Percentiles rank a stretch among this genome's conserved stretches.
phyloP scores from a whole-genome alignment of 2,797 vertebrate genomes.

The Leptoclinus maculatus region DNA sequence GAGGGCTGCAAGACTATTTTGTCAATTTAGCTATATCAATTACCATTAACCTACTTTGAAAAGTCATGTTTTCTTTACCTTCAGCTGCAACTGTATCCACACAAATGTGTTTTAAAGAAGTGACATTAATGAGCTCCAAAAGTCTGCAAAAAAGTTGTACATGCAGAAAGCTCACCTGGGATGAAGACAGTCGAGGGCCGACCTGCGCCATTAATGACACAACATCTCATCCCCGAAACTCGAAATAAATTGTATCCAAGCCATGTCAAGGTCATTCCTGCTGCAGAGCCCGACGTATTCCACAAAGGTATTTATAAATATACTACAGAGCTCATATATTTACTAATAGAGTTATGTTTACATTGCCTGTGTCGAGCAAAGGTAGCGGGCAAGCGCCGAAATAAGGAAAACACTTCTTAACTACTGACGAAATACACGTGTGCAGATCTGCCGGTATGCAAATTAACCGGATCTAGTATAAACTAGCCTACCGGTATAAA shows the following conservation, averaged over 20 bases:
- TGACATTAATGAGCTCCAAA: neutral
- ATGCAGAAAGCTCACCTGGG: neutral
- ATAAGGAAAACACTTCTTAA: neutral
- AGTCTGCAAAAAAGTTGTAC: neutral
- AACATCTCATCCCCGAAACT: neutral
- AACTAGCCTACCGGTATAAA: neutral
- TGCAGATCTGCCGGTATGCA: neutral
- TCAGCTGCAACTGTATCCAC: neutral
- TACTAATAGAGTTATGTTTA: neutral
- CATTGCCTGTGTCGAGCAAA: neutral
- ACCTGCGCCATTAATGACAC: neutral
- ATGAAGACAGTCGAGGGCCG: neutral
- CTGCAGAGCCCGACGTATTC: neutral
- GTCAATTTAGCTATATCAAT: too few relatives aligned
- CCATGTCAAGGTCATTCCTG: neutral
- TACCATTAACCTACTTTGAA: too few relatives aligned
- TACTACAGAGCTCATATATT: neutral
- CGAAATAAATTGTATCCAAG: neutral
- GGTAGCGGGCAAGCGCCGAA: too few relatives aligned
- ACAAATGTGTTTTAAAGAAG: neutral
- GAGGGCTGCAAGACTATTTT: too few relatives aligned
- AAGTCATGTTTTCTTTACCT: neutral
- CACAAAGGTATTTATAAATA: neutral
- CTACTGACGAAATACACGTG: neutral
- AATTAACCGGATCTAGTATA: neutral